These are phyloP conservation scores for Piprites chloris DNA, from an alignment of 2,113 vertebrate species.

Conservation along the genomic window DNA sequence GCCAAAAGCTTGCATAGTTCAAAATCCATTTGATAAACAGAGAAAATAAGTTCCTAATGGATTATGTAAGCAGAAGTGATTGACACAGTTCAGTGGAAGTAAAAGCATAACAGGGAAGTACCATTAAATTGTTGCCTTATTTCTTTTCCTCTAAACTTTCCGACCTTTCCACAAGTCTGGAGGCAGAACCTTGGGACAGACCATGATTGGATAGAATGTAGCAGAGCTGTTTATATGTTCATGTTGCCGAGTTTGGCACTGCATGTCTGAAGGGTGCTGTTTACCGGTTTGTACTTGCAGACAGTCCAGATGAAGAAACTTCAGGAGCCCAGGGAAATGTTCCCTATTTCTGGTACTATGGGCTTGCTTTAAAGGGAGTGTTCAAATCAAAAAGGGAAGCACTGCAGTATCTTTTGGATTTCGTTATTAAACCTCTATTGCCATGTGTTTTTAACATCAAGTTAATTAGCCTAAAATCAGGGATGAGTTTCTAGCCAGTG, in stretches of 20 bases:
- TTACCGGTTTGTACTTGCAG: not conserved
- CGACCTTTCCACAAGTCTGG: not conserved
- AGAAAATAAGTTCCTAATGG: not conserved
- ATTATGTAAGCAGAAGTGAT: not conserved
- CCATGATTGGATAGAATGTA: not conserved
- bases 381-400: not conserved
- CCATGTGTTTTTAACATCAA: not conserved
- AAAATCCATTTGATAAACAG: not conserved
- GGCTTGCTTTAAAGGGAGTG: not conserved
- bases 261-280: not conserved
- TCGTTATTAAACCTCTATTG: not conserved
- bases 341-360: not conserved
- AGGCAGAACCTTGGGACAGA: not conserved
- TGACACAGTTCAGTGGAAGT: not conserved
- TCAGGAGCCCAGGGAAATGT: not conserved
- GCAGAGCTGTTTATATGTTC: not conserved
- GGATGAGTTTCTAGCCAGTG: not conserved
- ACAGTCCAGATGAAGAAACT: not conserved
- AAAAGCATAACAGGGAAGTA: not conserved
- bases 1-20: not conserved
- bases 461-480: not conserved
- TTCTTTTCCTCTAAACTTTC: not conserved
- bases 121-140: not conserved
- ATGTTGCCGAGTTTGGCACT: not conserved
- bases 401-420: not conserved